Base-by-base conservation (phyloP, 2,113 vertebrate species). In the Anhinga rufa region DNA sequence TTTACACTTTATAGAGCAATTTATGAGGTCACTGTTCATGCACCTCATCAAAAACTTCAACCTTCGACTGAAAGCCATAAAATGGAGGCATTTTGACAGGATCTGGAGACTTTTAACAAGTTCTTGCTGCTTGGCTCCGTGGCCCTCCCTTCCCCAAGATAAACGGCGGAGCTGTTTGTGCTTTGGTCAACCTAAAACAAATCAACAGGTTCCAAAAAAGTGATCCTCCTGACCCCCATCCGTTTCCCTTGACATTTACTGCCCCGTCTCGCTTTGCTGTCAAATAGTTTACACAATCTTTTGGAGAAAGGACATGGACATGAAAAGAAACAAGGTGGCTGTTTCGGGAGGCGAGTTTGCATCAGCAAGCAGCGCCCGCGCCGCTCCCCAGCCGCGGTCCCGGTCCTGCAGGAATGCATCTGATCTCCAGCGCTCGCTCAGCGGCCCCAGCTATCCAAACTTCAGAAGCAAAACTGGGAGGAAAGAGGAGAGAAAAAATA, bases 161-260 rank as follows among this genome's bases (percentile, higher is more conserved):
- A 93, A 95, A 90, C 82, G 92, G 82, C 66, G 16, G 88, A 65
- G 79, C 92, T 84, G 80, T 68, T 95, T 83, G 60, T 60, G 82
- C 71, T 93, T 54, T 57, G 93, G 92, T 87, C 97, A 92, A 64
- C 55, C 49, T 91, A 86, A 93, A 96, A 79, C 85, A 74, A 94
- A 90, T 66, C 97, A 82, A 61, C 85, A 80, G 84, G 62, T 95
- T 93, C 92, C 92, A 68, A 94, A 22, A 18, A 36, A 84, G 69
- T 32, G 28, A 72, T 88, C n/a, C 76, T 54, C 48, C 74, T 92
- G 88, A 96, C 95, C 95, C 95, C 93, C 86, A 82, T 92, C 90
- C 79, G 61, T 90, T 87, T 97, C 88, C 69, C 88, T 38, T 96
- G 97, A 94, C 93, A n/a, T 97, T 97, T 96, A 93, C 86, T 76